A percentile compares a stretch with the other conserved stretches of the same genome.
These are phyloP conservation scores for Haplotaxodon microlepis DNA, from an alignment of 2,113 vertebrate genomes.

Conservation along the genomic window DNA sequence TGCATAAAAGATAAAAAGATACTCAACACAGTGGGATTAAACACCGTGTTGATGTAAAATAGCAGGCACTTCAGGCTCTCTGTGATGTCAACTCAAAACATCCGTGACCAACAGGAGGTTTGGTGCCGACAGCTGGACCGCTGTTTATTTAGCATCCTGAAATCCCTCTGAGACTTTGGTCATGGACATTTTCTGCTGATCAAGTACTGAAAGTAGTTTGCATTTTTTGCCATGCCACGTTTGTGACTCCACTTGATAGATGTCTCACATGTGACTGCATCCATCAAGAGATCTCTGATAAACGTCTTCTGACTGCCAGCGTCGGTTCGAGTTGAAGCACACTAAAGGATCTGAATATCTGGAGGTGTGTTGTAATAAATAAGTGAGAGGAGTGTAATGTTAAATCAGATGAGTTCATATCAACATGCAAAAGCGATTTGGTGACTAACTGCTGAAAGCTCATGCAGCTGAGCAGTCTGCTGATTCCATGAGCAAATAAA, in stretches of 20 bases:
- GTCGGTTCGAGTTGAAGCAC: neutral
- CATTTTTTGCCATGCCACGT: neutral
- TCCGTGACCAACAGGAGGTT: constrained; percentile 23
- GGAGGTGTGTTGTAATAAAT: neutral
- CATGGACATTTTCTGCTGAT: constrained; percentile 18
- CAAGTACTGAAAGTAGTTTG: neutral
- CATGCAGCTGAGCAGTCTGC: neutral
- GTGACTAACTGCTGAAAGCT: neutral
- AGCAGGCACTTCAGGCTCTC: constrained; percentile 11
- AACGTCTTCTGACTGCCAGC: neutral
- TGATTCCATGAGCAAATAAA: neutral
- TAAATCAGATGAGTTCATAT: neutral
- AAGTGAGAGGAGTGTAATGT: neutral
- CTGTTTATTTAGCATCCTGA: constrained; percentile 16
- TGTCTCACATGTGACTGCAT: neutral
- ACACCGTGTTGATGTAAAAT: neutral
- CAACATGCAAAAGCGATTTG: neutral
- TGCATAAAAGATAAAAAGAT: neutral
- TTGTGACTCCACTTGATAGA: neutral
- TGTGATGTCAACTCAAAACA: constrained; percentile 12
- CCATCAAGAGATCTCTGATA: neutral
- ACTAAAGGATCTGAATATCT: neutral
- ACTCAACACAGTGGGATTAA: neutral
- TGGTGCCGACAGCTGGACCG: neutral
- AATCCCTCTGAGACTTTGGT: constrained; percentile 3